Base-by-base conservation (phyloP, 2,113 vertebrate species). In the Notarius lentiginosus region DNA sequence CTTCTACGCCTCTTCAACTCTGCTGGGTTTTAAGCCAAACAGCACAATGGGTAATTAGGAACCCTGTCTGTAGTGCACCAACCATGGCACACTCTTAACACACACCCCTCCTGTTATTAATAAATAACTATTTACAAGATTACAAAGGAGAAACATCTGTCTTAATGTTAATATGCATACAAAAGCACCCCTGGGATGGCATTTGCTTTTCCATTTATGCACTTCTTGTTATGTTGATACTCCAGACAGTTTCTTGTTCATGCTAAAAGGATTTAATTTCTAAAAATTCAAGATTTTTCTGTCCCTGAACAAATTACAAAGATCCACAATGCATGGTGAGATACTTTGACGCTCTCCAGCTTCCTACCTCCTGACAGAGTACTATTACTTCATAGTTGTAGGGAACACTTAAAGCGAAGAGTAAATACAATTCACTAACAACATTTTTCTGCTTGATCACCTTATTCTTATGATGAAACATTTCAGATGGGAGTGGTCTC, bases 141-240 rank as follows among this genome's bases (percentile, higher is more conserved):
- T 41, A 30, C 53, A 58, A 70, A 73, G 18, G 18, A 30, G 51
- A 84, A 84, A 72, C 68, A 75, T 47, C 34, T 84, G 83, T 20
- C 30, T 61, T 9, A 5, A 51, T 47, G 55, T 60, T 75, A 75
- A 84, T 47, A 49, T 75, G 34, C 55, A 84, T 75, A 15, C 65
- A 73, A 60, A 12, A 53, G 49, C 20, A 27, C 24, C 51, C 75
- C 75, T n/a, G 14, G 75, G 51, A 79, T 0, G 14, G n/a, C 2
- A 1, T 55, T 79, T 27, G 5, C 6, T 79, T 55, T 51, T 75
- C 17, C 47, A 51, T 51, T 24, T 22, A 75, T 51, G 72, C 9
- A 11, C 1, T 47, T 20, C 76, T 61, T 61, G 18, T 82, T 24
- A 65, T 63, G 9, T 27, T 9, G 11, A 79, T 79, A n/a, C 53